A percentile compares a stretch with the other conserved stretches of the same genome.
Conservation (phyloP, 2,113 vertebrate species). For the Ophiodon elongatus region DNA sequence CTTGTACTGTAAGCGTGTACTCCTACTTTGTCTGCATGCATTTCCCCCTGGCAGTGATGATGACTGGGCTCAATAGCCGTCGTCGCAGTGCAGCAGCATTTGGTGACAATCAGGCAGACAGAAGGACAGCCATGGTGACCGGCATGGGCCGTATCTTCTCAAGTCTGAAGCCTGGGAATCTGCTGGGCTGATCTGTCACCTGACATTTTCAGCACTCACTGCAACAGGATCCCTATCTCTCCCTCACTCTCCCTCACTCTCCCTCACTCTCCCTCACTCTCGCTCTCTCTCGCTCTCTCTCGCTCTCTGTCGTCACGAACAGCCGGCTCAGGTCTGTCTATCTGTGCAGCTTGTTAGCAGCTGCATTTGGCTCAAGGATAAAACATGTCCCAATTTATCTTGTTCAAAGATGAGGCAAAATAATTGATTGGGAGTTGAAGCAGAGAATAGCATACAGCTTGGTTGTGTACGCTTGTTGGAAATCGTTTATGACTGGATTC, state of each 20-base stretch:
- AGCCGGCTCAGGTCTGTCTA: not conserved
- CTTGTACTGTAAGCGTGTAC: not conserved
- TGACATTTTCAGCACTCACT: slow-evolving; percentile 12
- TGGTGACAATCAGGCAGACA: slow-evolving; percentile 13
- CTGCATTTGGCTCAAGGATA: not conserved
- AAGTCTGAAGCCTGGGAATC: not conserved
- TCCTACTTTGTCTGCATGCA: not conserved
- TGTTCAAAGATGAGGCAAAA: not conserved
- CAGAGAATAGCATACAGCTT: not conserved
- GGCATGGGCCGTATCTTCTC: not conserved
- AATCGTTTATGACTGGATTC: not conserved
- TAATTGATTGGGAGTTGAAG: not conserved
- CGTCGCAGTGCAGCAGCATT: slow-evolving; percentile 68
- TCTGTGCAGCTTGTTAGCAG: not conserved
- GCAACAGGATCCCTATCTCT: slow-evolving; percentile 11
- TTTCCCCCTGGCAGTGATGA: slow-evolving; percentile 10
- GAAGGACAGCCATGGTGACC: slow-evolving; percentile 8
- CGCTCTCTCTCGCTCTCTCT: not conserved
- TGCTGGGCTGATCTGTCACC: slow-evolving; percentile 6
- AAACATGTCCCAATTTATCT: not conserved
- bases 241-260: not conserved
- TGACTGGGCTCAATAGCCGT: slow-evolving; percentile 40
- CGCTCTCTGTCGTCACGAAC: slow-evolving; percentile 1
- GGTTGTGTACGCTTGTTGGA: not conserved
- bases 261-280: not conserved